A percentile compares a stretch with the other conserved stretches of the same genome.
phyloP scores from a whole-genome alignment of 1,140 invertebrate species.

The Trichoplusia ni region DNA sequence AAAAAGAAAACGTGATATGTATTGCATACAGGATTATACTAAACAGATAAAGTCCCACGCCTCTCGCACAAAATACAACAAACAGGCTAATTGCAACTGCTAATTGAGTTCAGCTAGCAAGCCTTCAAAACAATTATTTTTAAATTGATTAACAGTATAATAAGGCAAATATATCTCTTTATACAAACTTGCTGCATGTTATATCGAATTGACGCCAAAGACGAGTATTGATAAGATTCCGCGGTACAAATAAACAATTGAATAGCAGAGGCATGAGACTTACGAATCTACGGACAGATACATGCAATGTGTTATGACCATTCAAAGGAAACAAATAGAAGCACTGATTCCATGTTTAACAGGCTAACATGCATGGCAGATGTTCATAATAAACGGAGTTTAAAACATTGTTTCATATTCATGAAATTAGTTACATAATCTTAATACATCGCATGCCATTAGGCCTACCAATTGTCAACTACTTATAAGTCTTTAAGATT shows the following conservation, averaged over 20 bases:
- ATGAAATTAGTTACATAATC: constrained; percentile 1
- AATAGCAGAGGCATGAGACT: constrained; percentile 28
- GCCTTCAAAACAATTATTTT: too few species aligned
- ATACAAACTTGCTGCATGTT: too few species aligned
- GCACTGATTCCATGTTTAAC: constrained; percentile 43
- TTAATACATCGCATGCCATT: neutral
- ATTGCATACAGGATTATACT: constrained; percentile 43
- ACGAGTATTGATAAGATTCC: too few species aligned
- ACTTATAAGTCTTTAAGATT: neutral
- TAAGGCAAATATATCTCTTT: too few species aligned
- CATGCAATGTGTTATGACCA: constrained; percentile 65
- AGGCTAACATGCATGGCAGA: constrained; percentile 45
- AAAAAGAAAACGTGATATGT: constrained; percentile 78
- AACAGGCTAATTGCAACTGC: neutral
- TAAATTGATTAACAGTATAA: too few species aligned
- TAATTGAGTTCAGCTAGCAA: too few species aligned
- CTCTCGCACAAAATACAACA: constrained; percentile 32
- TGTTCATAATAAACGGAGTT: neutral
- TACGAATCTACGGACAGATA: constrained; percentile 48
- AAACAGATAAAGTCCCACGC: constrained; percentile 37
- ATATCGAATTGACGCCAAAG: too few species aligned
- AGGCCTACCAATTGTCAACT: neutral
- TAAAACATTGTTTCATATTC: neutral
- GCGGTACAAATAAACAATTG: constrained; percentile 16
- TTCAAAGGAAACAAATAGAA: constrained; percentile 58